phyloP scores from a whole-genome alignment of 2,113 vertebrate genomes.

The Uria aalge region DNA sequence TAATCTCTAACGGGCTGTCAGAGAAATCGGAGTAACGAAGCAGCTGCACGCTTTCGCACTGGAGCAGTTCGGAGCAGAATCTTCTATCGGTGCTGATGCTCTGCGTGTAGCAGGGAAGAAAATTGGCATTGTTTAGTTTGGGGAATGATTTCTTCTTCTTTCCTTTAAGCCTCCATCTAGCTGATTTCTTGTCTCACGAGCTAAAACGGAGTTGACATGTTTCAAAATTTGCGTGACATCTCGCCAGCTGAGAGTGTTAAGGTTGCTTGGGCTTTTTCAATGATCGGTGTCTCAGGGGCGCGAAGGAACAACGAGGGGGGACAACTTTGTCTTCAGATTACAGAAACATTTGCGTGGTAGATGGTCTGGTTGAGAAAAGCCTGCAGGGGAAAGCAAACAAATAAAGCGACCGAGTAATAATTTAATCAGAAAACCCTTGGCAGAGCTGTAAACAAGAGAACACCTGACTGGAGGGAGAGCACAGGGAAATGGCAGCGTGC shows the following conservation, averaged over 20 bases:
- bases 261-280: not conserved
- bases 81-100: not conserved
- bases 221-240: not conserved
- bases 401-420: not conserved
- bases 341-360: not conserved
- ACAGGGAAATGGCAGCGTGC: rapidly evolving
- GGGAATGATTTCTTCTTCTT: not conserved
- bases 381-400: not conserved
- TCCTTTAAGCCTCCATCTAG: not conserved
- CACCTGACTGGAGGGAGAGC: not conserved
- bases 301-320: not conserved
- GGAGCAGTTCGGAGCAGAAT: not conserved
- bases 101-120: not conserved
- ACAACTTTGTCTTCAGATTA: not conserved
- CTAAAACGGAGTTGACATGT: not conserved
- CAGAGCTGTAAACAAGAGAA: not conserved
- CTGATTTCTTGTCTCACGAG: not conserved
- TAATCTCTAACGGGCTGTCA: not conserved
- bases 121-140: not conserved
- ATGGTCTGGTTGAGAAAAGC: not conserved
- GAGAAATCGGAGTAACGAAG: not conserved
- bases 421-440: not conserved
- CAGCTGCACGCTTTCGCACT: not conserved
- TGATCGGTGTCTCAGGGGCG: not conserved
- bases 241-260: not conserved